Base-by-base conservation (phyloP, 2,797 vertebrate genomes). In the Choloepus didactylus region DNA sequence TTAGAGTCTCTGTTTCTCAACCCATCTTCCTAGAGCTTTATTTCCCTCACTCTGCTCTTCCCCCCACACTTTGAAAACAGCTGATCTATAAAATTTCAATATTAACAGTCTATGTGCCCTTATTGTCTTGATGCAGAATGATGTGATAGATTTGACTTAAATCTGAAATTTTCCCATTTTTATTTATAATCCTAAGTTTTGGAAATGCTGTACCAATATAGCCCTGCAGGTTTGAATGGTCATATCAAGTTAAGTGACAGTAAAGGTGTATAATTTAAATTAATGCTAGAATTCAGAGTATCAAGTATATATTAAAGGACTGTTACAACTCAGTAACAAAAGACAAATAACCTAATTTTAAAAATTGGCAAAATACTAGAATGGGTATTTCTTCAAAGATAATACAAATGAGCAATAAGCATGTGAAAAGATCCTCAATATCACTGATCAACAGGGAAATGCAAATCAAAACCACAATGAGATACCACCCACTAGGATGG, bases 261-360 rank as follows among this genome's bases (percentile, higher is more conserved):
- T 79, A 75, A 67, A 80, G 15, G 23, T 73, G 23, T 83, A 66
- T 67, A 31, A 89, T 67, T 85, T 92, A 94, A 80, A 85, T 41
- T 14, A 18, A 60, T 82, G 12, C 44, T 41, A 25, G 41, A 84
- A 80, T 51, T 92, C 49, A 75, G 38, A 67, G 18, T 56, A 56
- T 56, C 19, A 16, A 56, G 54, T 6, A 56, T 56, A 56, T 56
- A 56, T 35, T 21, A 56, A 56, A 56, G 18, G 16, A 56, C 18
- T 56, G 5, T 16, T 21, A 56, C 54, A 56, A 56, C 54, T 56
- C 54, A 56, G 19, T 56, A 56, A 56, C 54, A 56, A 54, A 54
- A 56, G 51, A 54, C 12, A 56, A 19, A 56, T 19, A 56, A 56
- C 3, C 54, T 5, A 56, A 19, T 56, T 56, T 56, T 56, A 18